Evolutionary conservation across 2,113 vertebrate genomes (phyloP), one percentile per base, ranked within the genome.

Genomic region (Egretta garzetta): DNA sequence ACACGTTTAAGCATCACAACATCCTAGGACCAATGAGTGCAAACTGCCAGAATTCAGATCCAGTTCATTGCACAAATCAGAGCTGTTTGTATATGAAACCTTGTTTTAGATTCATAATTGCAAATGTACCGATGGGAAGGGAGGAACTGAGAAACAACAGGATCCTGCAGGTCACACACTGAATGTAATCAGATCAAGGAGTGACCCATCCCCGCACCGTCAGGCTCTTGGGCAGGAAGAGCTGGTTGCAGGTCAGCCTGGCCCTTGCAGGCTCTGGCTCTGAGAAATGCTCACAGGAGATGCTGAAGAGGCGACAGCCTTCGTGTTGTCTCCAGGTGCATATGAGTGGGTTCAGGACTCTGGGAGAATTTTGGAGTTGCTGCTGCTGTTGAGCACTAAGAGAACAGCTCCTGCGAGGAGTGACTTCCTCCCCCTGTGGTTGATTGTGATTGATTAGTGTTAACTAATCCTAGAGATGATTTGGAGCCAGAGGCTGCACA

Each of bases 171-270:
- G 71, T 81, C 49, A 39, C 35, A 15, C 8, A 0, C 0, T 59
- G 72, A 14, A 15, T 30, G 7, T 8, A 17, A 32, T 10, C 35
- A 49, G 49, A 13, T 16, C 30, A 21, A 64, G 53, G n/a, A 83
- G 26, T 18, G 66, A 18, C 20, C 56, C 26, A 21, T n/a, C 26
- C 35, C 39, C 0, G 0, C 4, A 5, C 21, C 26, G 47, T 26
- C 27, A 45, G 50, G 52, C 26, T 58, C 6, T 7, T 28, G 50
- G 60, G 52, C 41, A 81, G 62, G 56, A 49, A 45, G 68, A 50
- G 32, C n/a, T 55, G 94, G 11, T 2, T 56, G 37, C 49, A 26
- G 75, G 52, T 20, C 70, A 74, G 60, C 30, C 53, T 90, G 76
- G 45, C 20, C 33, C 28, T 6, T 49, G 56, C 41, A 1, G 2